Conservation (phyloP, 2,113 vertebrate species). For the Zosterops pallidus region DNA sequence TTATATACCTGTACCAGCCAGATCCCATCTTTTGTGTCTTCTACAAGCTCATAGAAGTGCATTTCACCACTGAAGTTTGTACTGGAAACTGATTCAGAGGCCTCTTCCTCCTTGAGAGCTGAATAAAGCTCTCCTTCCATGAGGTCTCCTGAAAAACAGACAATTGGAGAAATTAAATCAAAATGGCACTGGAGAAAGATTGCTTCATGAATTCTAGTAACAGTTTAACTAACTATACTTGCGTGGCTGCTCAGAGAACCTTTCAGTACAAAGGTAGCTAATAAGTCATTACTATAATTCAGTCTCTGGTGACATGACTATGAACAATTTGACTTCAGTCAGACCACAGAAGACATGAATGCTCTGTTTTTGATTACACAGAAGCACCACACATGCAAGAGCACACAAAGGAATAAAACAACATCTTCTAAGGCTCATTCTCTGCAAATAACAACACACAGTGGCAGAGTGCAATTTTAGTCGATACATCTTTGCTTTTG, state of each 20-base stretch:
- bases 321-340: neutral
- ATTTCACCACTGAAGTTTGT: slow-evolving; percentile 96
- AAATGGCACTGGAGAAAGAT: neutral
- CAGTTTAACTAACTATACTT: neutral
- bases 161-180: neutral
- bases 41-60: slow-evolving; percentile 98
- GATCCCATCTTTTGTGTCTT: slow-evolving; percentile 98
- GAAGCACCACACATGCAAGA: accelerated
- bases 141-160: slow-evolving; percentile 82
- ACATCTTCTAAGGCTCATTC: neutral
- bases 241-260: neutral
- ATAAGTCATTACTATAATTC: neutral
- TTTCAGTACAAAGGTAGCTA: neutral
- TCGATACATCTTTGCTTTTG: neutral
- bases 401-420: neutral
- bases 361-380: neutral
- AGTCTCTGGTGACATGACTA: neutral
- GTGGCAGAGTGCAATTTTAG: neutral
- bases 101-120: slow-evolving; percentile 92
- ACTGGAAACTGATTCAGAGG: slow-evolving; percentile 85
- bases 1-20: slow-evolving; percentile 94
- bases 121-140: slow-evolving; percentile 98
- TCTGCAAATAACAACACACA: neutral
- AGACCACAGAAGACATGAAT: neutral
- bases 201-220: neutral